Base-by-base conservation (phyloP, 2,113 vertebrate genomes). In the Symphodus melops region DNA sequence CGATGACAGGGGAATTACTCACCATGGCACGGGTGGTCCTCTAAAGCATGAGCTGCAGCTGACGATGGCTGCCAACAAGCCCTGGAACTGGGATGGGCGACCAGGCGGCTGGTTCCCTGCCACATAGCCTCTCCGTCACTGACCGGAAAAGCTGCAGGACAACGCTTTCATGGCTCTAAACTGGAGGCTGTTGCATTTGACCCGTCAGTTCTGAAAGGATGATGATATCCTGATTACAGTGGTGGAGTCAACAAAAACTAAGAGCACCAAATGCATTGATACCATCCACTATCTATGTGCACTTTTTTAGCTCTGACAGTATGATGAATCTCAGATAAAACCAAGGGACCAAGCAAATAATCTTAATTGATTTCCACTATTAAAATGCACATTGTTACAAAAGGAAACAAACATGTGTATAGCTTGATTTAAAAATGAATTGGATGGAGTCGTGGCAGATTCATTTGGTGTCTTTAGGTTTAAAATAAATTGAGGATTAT, bases 1-100 rank as follows among this genome's bases (percentile, higher is more conserved):
- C 52, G 69, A 88, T 86, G 85, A 83, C 78, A 68, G 72, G 89
- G 89, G 91, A 93, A 94, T 92, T 93, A 90, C 86, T 90, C 80
- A 78, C 85, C 68, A 81, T 87, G 86, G 83, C 84, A 84, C 80
- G 88, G 89, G 90, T 88, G 81, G 82, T 84, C 83, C 87, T 91
- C 79, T 54, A 73, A 67, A 71, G 77, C 84, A 85, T 9, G 23
- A 78, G 79, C 72, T 53, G 72, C 11, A 1, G 49, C 44, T 89
- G 78, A 39, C 37, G 62, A 51, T 55, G 73, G 85, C 83, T 89
- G 89, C 85, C 86, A 90, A 81, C 75, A 82, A 88, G 85, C 85
- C 72, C 75, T 74, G 20, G 70, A 46, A 25, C 80, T 63, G 86
- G 87, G 79, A 78, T 83, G 67, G 75, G 75, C 84, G 28, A 81